A percentile compares a stretch with the other conserved stretches of the same genome.
These are phyloP conservation scores for Salpingus planirostris DNA, from an alignment of 2,888 invertebrate genomes.

Conservation along the genomic window DNA sequence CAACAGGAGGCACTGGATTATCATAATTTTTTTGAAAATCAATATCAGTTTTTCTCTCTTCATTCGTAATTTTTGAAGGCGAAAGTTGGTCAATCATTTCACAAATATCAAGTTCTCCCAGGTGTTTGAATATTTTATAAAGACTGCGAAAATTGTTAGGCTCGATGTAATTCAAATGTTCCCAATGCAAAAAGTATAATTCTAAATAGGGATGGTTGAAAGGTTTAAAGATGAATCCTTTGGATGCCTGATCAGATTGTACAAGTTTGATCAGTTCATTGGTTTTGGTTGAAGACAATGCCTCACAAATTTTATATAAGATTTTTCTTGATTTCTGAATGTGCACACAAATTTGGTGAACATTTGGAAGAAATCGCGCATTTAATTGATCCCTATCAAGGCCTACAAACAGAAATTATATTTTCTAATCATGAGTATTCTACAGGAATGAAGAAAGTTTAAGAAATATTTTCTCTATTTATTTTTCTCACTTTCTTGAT, in stretches of 20 bases:
- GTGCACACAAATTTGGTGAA: constrained; percentile 30
- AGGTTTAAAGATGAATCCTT: background rate
- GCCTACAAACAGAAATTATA: too few relatives aligned
- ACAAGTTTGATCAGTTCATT: constrained; percentile 28
- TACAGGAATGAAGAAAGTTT: too few relatives aligned
- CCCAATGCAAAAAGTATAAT: constrained; percentile 5
- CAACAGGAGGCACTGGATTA: too few relatives aligned
- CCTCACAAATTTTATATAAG: constrained; percentile 42
- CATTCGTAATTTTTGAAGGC: too few relatives aligned
- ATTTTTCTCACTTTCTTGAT: too few relatives aligned
- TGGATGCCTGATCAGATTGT: too few relatives aligned
- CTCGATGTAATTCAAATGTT: constrained; percentile 1
- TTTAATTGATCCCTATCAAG: constrained; percentile 18
- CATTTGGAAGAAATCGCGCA: constrained; percentile 27
- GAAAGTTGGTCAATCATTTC: too few relatives aligned
- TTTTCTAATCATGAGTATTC: too few relatives aligned
- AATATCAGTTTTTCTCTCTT: too few relatives aligned
- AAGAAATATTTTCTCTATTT: too few relatives aligned
- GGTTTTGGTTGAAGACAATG: constrained; percentile 30
- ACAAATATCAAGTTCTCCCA: too few relatives aligned
- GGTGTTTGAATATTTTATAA: constrained; percentile 24
- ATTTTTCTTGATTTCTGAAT: constrained; percentile 42
- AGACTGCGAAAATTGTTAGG: constrained; percentile 16
- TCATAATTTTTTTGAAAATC: background rate
- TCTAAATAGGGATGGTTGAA: background rate